Evolutionary conservation across 2,113 vertebrate species (phyloP), one percentile per base, ranked within the genome.

Genomic region (Dissostichus mawsoni): DNA sequence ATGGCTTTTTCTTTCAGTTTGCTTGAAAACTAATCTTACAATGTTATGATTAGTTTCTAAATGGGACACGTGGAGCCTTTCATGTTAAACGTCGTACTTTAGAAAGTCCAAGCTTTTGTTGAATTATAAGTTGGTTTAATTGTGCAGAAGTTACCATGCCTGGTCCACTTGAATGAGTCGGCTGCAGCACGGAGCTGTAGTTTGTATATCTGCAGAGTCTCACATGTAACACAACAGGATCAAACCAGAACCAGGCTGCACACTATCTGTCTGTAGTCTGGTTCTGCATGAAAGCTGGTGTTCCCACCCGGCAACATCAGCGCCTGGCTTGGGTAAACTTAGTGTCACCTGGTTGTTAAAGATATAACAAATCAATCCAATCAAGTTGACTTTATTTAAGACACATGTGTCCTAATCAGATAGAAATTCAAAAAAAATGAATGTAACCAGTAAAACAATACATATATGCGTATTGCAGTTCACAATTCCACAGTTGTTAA

Each of bases 1-100:
- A 18, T 41, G 14, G 36, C 36, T 41, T 41, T 77, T 83, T 59
- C 8, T 2, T 1, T 58, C 23, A 14, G 14, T 58, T 55, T 52
- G 25, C 8, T 33, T 9, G 1, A 0, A 1, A 20, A 75, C 68
- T 13, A 5, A 11, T 1, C 2, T 3, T 0, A 1, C 8, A 3
- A 8, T 8, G 1, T 1, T 17, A 13, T 6, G 0, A 11, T 8
- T 48, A 13, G 18, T 58, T 17, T 61, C 3, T 5, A 17, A 2
- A 0, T 14, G 0, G 2, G 11, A 0, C 1, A 1, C 14, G 44
- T 8, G 0, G 1, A 18, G 3, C 1, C 0, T 47, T 8, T 16
- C 18, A 0, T 17, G 12, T 65, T 55, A 4, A 50, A 12, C 20
- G 11, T 59, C 17, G 12, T 1, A 23, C n/a, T 44, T 67, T 5